Base-by-base conservation (phyloP, 2,113 vertebrate genomes). In the Bufo bufo region DNA sequence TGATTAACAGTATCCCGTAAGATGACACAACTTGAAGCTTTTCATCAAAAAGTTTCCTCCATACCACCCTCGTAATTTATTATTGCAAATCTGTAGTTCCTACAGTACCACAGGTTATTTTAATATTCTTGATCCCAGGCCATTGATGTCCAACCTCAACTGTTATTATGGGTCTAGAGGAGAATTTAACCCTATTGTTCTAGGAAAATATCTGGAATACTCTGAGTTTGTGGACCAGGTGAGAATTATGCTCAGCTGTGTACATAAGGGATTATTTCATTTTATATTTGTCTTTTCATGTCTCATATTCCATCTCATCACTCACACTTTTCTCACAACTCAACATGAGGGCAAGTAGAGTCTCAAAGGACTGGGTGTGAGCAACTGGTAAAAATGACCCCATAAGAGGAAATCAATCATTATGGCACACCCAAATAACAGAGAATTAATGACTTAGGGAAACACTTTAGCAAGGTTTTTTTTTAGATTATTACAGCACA, bases 331-430 rank as follows among this genome's bases (percentile, higher is more conserved):
- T 19, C 61, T 83, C 81, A 83, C 61, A 66, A 17, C n/a, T 83
- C 19, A 49, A 52, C 33, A 83, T 69, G 63, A 66, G 81, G 81
- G 81, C 47, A 83, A 69, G 20, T 47, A 43, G 20, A 61, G 81
- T 66, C 61, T 49, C 63, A 66, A 69, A n/a, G 63, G 81, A 82
- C 3, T 66, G 81, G 61, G 61, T 52, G 81, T 66, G 81, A n/a
- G 61, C 61, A 50, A 82, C 45, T 66, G 61, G 61, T 65, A 66
- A 63, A 82, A 65, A 65, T 83, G 58, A 50, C 61, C 81, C 81
- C 81, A 83, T 65, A 65, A 66, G 61, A 66, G 81, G 61, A 83
- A 66, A 83, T 83, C 81, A 83, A 66, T 83, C 81, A 83, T 83
- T 52, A 83, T 83, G 81, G 81, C 81, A 50, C 81, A 83, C 81